Evolutionary conservation across 2,888 invertebrate species (phyloP), one percentile per base, ranked within the genome.

Genomic region (Drosophila borealis): DNA sequence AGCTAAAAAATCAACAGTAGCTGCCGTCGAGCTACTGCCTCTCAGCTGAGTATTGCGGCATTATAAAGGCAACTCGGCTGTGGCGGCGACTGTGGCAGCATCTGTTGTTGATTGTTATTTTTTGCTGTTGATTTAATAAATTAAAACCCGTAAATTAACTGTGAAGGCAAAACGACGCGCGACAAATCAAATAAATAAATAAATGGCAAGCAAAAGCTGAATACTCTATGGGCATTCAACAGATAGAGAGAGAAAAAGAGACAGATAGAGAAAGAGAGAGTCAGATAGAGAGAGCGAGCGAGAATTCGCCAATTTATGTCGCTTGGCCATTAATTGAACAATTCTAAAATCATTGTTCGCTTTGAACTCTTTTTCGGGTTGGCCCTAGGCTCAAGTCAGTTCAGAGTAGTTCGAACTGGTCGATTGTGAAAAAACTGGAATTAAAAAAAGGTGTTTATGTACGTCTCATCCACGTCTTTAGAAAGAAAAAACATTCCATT

Each of bases 111-210:
- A 74, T 80, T 79, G 81, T 80, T 78, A 66, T 54, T 54, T 54
- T 75, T 65, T 75, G 81, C 74, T 83, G 81, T 83, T 81, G 81
- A 81, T 81, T 81, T 81, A 81, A 81, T 81, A 81, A 81, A 81
- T 84, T 78, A 84, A 84, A 81, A 78, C 81, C 74, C 81, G 85
- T 81, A 81, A 81, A 81, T 84, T 84, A 81, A 81, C 85, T 81
- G 81, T 84, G 81, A 81, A 81, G 85, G 81, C 85, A 84, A 81
- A 84, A 84, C 85, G 85, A 84, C 76, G 81, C 81, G 78, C 81
- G 81, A 81, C 81, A 81, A 84, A 81, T 84, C 85, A 78, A 81
- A 83, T 80, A 83, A 83, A 78, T 78, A 78, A 83, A 77, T 76
- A 81, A 76, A 80, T 68, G 69, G 74, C 68, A 69, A 79, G 63